phyloP scores from a whole-genome alignment of 2,888 invertebrate species.

The Archaeoteleia sp. region DNA sequence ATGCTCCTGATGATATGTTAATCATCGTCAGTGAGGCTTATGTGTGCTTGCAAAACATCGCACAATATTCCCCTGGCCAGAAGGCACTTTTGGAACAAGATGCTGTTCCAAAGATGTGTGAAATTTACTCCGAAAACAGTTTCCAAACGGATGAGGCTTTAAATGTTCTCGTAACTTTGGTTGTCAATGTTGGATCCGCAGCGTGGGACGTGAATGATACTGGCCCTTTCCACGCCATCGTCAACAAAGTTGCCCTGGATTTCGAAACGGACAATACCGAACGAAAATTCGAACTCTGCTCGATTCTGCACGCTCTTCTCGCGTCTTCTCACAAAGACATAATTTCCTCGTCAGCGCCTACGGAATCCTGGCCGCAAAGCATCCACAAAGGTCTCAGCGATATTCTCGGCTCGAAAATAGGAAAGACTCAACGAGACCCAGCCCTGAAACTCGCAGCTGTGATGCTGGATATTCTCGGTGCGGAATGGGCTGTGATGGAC shows the following conservation, averaged over 20 bases:
- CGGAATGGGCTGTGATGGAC: conserved; percentile 89
- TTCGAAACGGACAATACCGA: conserved; percentile 93
- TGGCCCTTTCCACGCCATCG: conserved; percentile 86
- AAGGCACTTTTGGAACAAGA: conserved; percentile 86
- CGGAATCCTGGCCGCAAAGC: conserved; percentile 88
- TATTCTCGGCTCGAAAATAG: conserved; percentile 90
- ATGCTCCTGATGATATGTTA: conserved; percentile 89
- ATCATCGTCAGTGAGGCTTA: conserved; percentile 92
- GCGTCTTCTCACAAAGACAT: conserved; percentile 83
- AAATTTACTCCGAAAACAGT: conserved; percentile 90
- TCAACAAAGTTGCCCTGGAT: conserved; percentile 89
- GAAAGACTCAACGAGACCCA: conserved; percentile 91
- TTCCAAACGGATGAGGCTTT: conserved; percentile 93
- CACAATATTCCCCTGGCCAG: conserved; percentile 86
- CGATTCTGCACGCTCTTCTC: conserved; percentile 84
- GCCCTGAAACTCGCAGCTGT: conserved; percentile 89
- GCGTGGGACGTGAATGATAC: conserved; percentile 86
- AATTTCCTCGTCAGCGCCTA: conserved; percentile 79
- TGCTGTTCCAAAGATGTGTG: conserved; percentile 87
- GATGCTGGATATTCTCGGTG: conserved; percentile 86
- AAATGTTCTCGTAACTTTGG: conserved; percentile 85
- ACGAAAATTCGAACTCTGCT: conserved; percentile 91
- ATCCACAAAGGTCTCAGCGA: conserved; percentile 88
- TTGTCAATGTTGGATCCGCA: conserved; percentile 82
- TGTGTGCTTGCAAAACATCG: conserved; percentile 87